phyloP scores from a whole-genome alignment of 2,797 vertebrate genomes.

The Anolis apletophallus region DNA sequence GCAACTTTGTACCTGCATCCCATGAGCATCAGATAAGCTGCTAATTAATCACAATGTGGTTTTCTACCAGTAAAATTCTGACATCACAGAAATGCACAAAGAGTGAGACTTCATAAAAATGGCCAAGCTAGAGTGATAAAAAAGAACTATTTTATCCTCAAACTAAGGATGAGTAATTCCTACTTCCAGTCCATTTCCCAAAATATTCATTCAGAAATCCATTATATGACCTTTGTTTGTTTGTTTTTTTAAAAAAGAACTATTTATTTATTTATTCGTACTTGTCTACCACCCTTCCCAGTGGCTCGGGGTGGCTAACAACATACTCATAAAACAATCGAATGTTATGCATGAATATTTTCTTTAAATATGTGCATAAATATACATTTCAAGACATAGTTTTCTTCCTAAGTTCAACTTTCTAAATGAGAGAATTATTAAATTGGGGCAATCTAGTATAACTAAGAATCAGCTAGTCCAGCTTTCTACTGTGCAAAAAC shows the following conservation, averaged over 20 bases:
- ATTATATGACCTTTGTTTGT: not conserved
- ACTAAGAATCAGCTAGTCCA: too few species aligned
- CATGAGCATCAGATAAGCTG: constrained; percentile 24
- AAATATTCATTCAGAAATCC: not conserved
- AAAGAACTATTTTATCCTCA: not conserved
- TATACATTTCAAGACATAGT: not conserved
- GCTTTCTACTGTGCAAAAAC: too few species aligned
- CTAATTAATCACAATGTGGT: constrained; percentile 28
- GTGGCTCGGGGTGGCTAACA: too few species aligned
- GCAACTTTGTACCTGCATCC: not conserved
- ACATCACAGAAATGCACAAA: not conserved
- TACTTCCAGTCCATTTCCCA: not conserved
- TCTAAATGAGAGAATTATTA: not conserved
- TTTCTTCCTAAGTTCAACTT: not conserved
- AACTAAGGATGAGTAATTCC: not conserved
- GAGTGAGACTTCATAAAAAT: constrained; percentile 11
- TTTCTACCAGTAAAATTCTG: constrained; percentile 14
- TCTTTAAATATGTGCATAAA: too few species aligned
- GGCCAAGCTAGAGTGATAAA: not conserved
- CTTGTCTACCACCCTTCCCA: too few species aligned
- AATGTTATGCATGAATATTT: too few species aligned
- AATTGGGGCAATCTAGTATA: not conserved
- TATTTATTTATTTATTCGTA: too few species aligned
- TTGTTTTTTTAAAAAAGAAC: too few species aligned
- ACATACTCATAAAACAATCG: too few species aligned